Evolutionary conservation across 2,888 invertebrate genomes (phyloP).

Genomic region (Ormyrus rosae): DNA sequence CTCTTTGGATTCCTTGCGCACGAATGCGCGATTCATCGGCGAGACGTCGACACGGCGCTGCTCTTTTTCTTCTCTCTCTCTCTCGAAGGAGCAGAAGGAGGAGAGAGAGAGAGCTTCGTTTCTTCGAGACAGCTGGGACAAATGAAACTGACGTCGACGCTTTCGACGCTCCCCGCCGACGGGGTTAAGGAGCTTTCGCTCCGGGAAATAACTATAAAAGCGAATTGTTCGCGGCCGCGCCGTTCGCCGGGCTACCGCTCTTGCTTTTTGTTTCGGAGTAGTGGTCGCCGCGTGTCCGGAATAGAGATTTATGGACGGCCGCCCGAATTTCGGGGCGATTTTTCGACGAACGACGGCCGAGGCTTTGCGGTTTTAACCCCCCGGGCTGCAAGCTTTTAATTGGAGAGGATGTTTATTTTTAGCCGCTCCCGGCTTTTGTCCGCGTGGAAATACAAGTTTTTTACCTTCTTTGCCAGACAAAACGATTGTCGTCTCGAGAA

Average conservation of each 20-base stretch:
- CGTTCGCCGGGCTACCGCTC: not conserved
- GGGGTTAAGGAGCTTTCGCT: not conserved
- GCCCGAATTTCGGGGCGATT: constrained; percentile 9
- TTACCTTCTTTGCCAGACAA: too few relatives aligned
- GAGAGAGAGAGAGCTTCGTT: too few relatives aligned
- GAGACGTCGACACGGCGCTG: not conserved
- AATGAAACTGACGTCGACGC: constrained; percentile 39
- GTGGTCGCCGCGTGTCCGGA: not conserved
- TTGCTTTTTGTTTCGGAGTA: not conserved
- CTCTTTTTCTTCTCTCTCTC: not conserved
- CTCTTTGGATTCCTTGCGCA: constrained; percentile 25
- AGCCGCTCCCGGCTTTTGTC: too few relatives aligned
- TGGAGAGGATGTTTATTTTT: too few relatives aligned
- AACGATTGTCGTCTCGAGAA: too few relatives aligned
- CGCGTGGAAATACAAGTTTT: too few relatives aligned
- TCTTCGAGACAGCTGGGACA: constrained; percentile 29
- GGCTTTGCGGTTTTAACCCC: constrained; percentile 10
- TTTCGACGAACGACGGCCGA: not conserved
- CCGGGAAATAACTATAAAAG: constrained; percentile 39
- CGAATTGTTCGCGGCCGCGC: constrained; percentile 12
- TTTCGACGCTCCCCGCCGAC: not conserved
- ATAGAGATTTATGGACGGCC: constrained; percentile 21
- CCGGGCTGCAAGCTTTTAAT: not conserved
- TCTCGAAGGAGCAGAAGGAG: not conserved
- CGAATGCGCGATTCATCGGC: constrained; percentile 30